Evolutionary conservation across 2,797 vertebrate species (phyloP), one percentile per base, ranked within the genome.

Genomic region (Ciconia nigra): DNA sequence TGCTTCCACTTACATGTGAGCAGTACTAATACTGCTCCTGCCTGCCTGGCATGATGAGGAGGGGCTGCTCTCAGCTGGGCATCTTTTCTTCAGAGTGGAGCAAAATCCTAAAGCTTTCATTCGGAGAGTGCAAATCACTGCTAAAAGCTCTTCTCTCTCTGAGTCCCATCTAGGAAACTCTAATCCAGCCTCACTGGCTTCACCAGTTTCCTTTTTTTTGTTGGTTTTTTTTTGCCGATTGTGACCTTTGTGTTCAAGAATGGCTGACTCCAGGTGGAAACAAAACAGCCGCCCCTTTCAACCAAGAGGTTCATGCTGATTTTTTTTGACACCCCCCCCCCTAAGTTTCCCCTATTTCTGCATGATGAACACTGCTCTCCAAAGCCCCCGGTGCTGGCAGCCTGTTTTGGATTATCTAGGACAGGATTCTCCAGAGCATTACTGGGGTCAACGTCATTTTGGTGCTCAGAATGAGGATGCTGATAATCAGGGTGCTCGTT

Each of bases 51-150:
- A 5, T 67, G 80, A 44, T 13, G 51, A 58, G 91, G 62, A 82
- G 79, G 41, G 87, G 81, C 87, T 67, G 81, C 5, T 25, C 44
- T 90, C 26, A 1, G 37, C 35, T 28, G 39, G n/a, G 82, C 86
- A 90, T 62, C 92, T 94, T 83, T 92, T 92, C 96, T 97, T 97
- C 96, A 95, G 97, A 97, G 97, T 94, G 83, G 52, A 96, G 79
- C 0, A 1, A 95, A 96, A 97, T 96, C 91, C 77, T 21, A 57
- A 89, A 95, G 92, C 91, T 94, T 95, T 92, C 59, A 14, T 92
- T 96, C 2, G 16, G 49, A 94, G 83, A 96, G 92, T 63, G 79
- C 78, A 96, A 95, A 96, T 89, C 93, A 59, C 80, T 78, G 78
- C 89, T 95, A 88, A 97, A 97, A 96, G 88, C 91, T 95, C 73